These are phyloP conservation scores for Ectemnius lituratus DNA, from an alignment of 2,888 invertebrate genomes.

Conservation along the genomic window DNA sequence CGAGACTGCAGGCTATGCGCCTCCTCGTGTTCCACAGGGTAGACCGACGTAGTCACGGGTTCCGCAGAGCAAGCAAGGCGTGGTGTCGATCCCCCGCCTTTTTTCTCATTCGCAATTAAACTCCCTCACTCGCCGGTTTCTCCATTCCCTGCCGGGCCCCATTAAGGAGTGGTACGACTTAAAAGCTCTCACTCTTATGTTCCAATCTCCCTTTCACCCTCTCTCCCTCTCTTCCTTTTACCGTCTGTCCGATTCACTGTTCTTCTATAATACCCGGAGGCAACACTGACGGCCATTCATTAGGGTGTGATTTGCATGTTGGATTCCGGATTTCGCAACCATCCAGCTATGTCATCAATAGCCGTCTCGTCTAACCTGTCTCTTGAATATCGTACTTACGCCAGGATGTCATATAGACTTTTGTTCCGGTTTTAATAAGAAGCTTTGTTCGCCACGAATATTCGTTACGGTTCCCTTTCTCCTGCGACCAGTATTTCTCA, in stretches of 20 bases:
- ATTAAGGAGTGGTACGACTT: constrained; percentile 59
- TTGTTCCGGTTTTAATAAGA: too few relatives aligned
- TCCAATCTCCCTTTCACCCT: constrained; percentile 22
- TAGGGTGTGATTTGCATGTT: constrained; percentile 51
- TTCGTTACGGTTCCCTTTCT: too few relatives aligned
- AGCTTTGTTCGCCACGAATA: too few relatives aligned
- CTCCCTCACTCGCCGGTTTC: constrained; percentile 44
- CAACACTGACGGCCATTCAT: constrained; percentile 60
- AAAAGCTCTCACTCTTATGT: constrained; percentile 47
- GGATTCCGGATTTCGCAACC: too few relatives aligned
- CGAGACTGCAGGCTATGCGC: background rate
- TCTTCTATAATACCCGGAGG: constrained; percentile 37
- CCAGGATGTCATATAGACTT: too few relatives aligned
- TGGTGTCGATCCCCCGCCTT: constrained; percentile 49
- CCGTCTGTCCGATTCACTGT: constrained; percentile 19
- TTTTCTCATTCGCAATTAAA: constrained; percentile 48
- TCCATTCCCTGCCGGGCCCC: constrained; percentile 42
- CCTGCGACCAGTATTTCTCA: too few relatives aligned
- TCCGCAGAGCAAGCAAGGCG: constrained; percentile 31
- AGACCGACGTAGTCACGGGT: too few relatives aligned
- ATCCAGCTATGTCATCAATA: too few relatives aligned
- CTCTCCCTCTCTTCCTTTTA: background rate
- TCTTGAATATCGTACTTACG: too few relatives aligned
- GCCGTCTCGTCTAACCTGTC: too few relatives aligned
- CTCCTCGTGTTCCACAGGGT: background rate